phyloP scores from a whole-genome alignment of 2,113 vertebrate genomes.

The Telmatochromis brichardi region DNA sequence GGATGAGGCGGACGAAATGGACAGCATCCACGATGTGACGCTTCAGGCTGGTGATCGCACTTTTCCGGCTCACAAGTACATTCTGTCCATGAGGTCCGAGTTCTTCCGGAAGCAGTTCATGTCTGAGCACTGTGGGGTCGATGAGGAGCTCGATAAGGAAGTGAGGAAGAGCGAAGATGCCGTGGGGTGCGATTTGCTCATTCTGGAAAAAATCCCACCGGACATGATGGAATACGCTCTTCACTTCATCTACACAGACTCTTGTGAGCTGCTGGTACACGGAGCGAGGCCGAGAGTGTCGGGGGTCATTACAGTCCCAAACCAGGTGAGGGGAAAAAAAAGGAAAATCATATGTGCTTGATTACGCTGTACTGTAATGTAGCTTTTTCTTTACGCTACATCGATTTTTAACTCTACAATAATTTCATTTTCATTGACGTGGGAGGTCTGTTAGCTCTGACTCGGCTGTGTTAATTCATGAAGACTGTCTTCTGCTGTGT shows the following conservation, averaged over 20 bases:
- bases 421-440: background rate
- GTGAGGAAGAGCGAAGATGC: conserved; percentile 81
- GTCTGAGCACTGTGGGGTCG: conserved; percentile 54
- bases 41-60: conserved; percentile 83
- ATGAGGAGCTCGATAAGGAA: conserved; percentile 52
- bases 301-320: conserved; percentile 51
- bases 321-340: background rate
- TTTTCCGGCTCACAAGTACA: conserved; percentile 90
- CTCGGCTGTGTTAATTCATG: background rate
- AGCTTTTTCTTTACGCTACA: background rate
- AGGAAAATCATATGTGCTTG: background rate
- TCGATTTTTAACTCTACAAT: background rate
- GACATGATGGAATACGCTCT: conserved; percentile 84
- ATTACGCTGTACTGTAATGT: background rate
- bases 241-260: conserved; percentile 90
- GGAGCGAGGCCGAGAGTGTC: conserved; percentile 75
- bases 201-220: conserved; percentile 83
- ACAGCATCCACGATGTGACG: conserved; percentile 91
- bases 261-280: conserved; percentile 85
- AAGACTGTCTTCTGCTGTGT: background rate
- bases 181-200: conserved; percentile 83
- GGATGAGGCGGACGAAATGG: conserved; percentile 84
- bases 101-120: conserved; percentile 84
- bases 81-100: conserved; percentile 82
- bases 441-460: background rate